Percentiles rank a stretch among this genome's conserved stretches.
phyloP scores from a whole-genome alignment of 2,888 invertebrate species.

The Stenotaenia linearis region DNA sequence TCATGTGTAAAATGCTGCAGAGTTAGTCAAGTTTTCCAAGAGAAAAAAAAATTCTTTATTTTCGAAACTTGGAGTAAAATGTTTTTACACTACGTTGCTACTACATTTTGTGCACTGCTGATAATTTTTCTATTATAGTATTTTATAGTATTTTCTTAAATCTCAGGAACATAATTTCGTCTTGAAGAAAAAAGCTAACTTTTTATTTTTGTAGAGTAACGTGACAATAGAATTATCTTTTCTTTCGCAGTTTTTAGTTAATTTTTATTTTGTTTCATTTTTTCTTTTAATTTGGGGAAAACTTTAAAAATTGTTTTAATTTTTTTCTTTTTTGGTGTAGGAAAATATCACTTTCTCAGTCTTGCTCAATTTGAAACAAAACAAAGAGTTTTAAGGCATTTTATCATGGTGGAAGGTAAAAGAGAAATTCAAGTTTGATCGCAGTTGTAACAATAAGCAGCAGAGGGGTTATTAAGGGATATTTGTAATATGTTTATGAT shows the following conservation, averaged over 20 bases:
- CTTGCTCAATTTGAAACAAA: slow-evolving; percentile 16
- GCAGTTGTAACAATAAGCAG: slow-evolving; percentile 17
- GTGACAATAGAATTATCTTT: background rate
- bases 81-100: background rate
- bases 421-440: background rate
- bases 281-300: background rate
- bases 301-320: background rate
- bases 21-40: background rate
- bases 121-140: background rate
- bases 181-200: background rate
- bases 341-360: slow-evolving; percentile 19
- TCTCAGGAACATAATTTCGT: background rate
- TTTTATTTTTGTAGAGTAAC: background rate
- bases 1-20: background rate
- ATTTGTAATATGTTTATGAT: slow-evolving; percentile 30
- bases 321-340: background rate
- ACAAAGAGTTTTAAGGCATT: slow-evolving; percentile 12
- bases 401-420: slow-evolving; percentile 17
- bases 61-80: background rate
- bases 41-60: background rate
- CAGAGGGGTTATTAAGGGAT: slow-evolving; percentile 29
- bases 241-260: background rate
- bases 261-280: background rate
- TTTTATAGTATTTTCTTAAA: background rate
- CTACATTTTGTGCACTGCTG: background rate